Evolutionary conservation across 1,140 invertebrate species (phyloP).

Genomic region (Eciton burchellii): DNA sequence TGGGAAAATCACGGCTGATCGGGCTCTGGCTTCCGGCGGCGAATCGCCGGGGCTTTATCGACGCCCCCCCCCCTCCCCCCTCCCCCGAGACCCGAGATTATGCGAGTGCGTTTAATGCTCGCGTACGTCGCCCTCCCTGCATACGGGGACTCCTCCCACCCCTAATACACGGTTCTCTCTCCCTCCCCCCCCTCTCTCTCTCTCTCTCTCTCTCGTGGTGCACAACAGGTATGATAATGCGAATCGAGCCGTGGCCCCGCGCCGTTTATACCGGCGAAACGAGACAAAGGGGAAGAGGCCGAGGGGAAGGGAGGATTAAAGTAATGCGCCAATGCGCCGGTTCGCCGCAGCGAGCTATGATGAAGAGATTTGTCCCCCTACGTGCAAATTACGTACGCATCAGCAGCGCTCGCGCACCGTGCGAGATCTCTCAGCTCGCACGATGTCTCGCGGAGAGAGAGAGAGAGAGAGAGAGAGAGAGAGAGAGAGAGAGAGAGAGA

Average conservation of each 20-base stretch:
- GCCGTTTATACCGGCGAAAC: slow-evolving; percentile 64
- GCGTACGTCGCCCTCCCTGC: neutral
- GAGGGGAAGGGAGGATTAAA: slow-evolving; percentile 68
- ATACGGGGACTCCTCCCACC: slow-evolving; percentile 8
- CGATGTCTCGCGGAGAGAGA: too few species aligned
- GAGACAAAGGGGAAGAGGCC: neutral
- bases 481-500: too few species aligned
- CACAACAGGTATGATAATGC: slow-evolving; percentile 74
- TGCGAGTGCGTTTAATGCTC: slow-evolving; percentile 64
- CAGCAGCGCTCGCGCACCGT: slow-evolving; percentile 52
- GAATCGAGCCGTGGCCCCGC: slow-evolving; percentile 24
- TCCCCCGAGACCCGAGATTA: slow-evolving; percentile 46
- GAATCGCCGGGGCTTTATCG: slow-evolving; percentile 24
- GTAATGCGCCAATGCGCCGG: slow-evolving; percentile 71
- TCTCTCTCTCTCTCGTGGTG: too few species aligned
- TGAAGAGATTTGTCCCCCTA: slow-evolving; percentile 70
- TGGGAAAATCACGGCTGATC: slow-evolving; percentile 1
- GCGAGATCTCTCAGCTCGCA: slow-evolving; percentile 1
- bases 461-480: too few species aligned
- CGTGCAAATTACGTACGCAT: slow-evolving; percentile 71
- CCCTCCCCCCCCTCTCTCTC: too few species aligned
- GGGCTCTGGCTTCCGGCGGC: slow-evolving; percentile 21
- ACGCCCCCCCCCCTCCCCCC: too few species aligned
- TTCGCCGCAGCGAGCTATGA: slow-evolving; percentile 66
- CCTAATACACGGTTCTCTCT: slow-evolving; percentile 27